Percentiles rank a stretch among this genome's conserved stretches.
phyloP scores from a whole-genome alignment of 2,113 vertebrate genomes.

The Paramormyrops kingsleyae region DNA sequence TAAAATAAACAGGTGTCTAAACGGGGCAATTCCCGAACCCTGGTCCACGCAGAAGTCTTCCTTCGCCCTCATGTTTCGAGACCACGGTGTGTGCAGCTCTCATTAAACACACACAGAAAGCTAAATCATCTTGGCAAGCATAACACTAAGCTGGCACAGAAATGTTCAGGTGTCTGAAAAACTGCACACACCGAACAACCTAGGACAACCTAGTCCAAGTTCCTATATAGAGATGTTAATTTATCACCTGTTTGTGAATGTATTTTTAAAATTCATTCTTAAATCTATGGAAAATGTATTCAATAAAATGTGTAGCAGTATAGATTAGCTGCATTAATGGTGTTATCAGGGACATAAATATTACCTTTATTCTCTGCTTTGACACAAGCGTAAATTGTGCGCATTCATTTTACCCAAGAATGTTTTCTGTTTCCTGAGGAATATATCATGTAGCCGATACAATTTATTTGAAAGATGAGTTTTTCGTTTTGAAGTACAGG shows the following conservation, averaged over 20 bases:
- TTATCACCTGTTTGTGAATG: background rate
- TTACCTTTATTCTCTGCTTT: background rate
- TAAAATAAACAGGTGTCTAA: constrained; percentile 15
- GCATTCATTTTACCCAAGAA: constrained; percentile 40
- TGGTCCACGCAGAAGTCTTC: background rate
- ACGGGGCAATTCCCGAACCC: background rate
- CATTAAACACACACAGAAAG: background rate
- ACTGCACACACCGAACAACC: background rate
- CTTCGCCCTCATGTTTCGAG: background rate
- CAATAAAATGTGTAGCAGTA: background rate
- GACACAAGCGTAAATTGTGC: constrained; percentile 45
- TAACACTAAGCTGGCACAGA: background rate
- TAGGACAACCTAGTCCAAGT: background rate
- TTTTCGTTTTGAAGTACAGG: constrained; percentile 40
- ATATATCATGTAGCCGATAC: constrained; percentile 47
- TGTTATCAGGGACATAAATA: background rate
- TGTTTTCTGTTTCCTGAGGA: constrained; percentile 59
- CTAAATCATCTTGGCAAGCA: background rate
- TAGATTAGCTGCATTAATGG: background rate
- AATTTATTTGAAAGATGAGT: constrained; percentile 58
- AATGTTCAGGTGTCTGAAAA: background rate
- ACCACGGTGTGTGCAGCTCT: background rate
- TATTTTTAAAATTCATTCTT: background rate
- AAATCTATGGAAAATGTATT: background rate
- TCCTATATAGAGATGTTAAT: background rate